phyloP scores from a whole-genome alignment of 1,140 invertebrate genomes.

The Phymorhynchus buccinoides region DNA sequence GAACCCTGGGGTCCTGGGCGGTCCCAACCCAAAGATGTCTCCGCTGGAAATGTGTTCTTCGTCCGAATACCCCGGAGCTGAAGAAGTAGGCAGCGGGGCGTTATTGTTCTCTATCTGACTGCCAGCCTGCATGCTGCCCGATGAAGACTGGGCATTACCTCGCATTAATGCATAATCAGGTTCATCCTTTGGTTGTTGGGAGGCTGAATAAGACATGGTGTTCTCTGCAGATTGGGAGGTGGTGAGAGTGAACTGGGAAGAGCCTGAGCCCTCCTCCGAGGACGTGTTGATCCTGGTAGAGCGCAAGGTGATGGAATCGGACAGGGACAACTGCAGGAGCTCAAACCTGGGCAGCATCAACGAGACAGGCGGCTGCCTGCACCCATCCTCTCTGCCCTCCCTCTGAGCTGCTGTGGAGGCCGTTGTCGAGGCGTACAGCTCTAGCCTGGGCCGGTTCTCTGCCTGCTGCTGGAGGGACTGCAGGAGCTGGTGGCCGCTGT shows the following conservation, averaged over 20 bases:
- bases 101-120: background rate
- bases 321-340: background rate
- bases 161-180: background rate
- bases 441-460: background rate
- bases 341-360: background rate
- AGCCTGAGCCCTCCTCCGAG: background rate
- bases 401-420: background rate
- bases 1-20: background rate
- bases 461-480: background rate
- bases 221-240: background rate
- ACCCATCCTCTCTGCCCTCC: background rate
- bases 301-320: constrained; percentile 1
- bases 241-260: background rate
- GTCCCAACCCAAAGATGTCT: constrained; percentile 27
- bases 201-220: background rate
- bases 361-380: background rate
- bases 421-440: background rate
- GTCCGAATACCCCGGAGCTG: background rate
- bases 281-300: background rate
- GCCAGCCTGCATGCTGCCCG: too few relatives aligned
- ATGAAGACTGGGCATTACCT: background rate
- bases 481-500: background rate
- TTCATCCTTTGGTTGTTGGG: background rate
- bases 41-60: constrained; percentile 32
- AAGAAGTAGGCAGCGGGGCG: too few relatives aligned